Conservation (phyloP, 2,797 vertebrate species). For the Bufotes viridis region DNA sequence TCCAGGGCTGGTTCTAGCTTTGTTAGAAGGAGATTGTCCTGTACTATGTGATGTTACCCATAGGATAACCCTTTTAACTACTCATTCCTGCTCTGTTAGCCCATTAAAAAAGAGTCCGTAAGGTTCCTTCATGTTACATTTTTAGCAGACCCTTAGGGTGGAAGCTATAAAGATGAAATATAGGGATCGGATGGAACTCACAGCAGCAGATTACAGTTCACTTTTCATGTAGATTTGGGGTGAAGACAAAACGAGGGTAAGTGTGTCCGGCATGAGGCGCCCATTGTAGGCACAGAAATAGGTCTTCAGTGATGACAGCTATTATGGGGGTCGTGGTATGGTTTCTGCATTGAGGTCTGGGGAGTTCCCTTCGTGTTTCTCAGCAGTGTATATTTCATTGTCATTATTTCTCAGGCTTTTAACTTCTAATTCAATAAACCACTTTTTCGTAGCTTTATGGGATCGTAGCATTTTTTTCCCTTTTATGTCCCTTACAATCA, state of each 20-base stretch:
- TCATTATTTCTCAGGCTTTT: slow-evolving; percentile 43
- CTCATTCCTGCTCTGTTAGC: no score
- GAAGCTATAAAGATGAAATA: slow-evolving; percentile 23
- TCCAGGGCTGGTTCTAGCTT: no score
- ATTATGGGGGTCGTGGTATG: slow-evolving; percentile 8
- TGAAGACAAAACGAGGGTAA: slow-evolving; percentile 5
- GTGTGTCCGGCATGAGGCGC: not conserved
- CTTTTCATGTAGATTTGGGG: slow-evolving; percentile 6
- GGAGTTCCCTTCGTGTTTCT: not conserved
- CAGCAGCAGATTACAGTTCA: slow-evolving; percentile 3
- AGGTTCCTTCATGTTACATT: not conserved
- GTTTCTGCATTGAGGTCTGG: slow-evolving; percentile 32
- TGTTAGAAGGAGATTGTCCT: no score
- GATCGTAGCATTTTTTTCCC: slow-evolving; percentile 55
- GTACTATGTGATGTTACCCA: no score
- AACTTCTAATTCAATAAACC: slow-evolving; percentile 53
- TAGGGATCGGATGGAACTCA: not conserved
- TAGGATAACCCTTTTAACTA: no score
- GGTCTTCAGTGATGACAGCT: slow-evolving; percentile 28
- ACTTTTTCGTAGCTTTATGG: slow-evolving; percentile 37
- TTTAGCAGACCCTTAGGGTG: not conserved
- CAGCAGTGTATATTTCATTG: slow-evolving; percentile 12
- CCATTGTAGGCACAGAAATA: slow-evolving; percentile 19
- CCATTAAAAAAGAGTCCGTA: no score
- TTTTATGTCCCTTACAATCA: slow-evolving; percentile 66